Percentiles rank a stretch among this genome's conserved stretches.
Conservation (phyloP, 2,888 invertebrate genomes). For the Brenthis hecate region DNA sequence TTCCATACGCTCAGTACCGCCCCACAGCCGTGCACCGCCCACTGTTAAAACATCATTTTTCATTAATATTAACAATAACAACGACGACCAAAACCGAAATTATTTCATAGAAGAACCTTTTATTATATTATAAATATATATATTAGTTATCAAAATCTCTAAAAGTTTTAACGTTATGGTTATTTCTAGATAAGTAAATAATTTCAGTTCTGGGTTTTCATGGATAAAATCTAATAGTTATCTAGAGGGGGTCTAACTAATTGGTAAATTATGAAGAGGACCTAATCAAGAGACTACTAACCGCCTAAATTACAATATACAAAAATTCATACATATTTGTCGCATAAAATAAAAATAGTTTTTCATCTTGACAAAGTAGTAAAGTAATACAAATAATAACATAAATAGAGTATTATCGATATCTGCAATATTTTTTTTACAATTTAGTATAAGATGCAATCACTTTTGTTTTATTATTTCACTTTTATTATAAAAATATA, state of each 20-base stretch:
- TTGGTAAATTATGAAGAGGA: conserved; percentile 18
- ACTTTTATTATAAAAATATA: neutral
- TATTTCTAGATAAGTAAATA: conserved; percentile 2
- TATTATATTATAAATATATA: neutral
- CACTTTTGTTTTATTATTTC: too few relatives aligned
- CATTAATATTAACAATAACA: neutral
- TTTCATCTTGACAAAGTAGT: neutral
- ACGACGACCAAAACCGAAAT: conserved; percentile 19
- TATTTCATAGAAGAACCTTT: neutral
- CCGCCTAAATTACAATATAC: conserved; percentile 11
- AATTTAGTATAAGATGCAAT: too few relatives aligned
- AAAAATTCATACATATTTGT: neutral
- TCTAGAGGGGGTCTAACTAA: conserved; percentile 26
- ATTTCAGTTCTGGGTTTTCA: conserved; percentile 12
- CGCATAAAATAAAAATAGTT: neutral
- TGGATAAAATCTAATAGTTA: conserved; percentile 4
- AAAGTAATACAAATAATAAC: conserved; percentile 1
- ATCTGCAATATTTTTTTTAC: conserved; percentile 8
- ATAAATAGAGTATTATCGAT: conserved; percentile 8
- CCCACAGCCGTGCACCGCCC: conserved; percentile 60
- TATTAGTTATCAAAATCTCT: neutral
- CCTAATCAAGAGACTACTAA: conserved; percentile 12
- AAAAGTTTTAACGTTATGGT: neutral
- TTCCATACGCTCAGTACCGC: conserved; percentile 89
- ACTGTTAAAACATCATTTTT: conserved; percentile 45